Evolutionary conservation across 2,888 invertebrate species (phyloP), one percentile per base, ranked within the genome.

Genomic region (Morinoia aosen): DNA sequence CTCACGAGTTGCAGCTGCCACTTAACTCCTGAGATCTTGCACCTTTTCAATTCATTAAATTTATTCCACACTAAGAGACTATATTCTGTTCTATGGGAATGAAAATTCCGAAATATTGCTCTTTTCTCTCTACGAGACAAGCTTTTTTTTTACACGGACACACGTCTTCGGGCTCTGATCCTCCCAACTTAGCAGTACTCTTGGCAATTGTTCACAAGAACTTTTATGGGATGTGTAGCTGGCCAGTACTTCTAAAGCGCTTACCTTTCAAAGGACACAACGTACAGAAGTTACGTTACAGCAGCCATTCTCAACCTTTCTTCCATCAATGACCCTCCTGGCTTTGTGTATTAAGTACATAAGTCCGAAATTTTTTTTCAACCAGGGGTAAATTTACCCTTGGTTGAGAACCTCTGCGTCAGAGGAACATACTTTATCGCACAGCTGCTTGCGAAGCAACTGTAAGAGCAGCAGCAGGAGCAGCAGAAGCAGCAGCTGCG

Each of bases 401-500:
- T 48, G 48, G 48, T 48, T 4, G 48, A 48, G 48, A 48, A 48
- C 48, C 5, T 48, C 48, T 48, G 48, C 48, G 48, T 48, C 5
- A 48, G 48, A 48, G 48, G 48, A 48, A 48, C 48, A 48, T 76
- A 76, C 76, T 76, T 76, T 76, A 76, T 33, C 76, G 0, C 76
- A 33, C 76, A 76, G 76, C 33, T 76, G 76, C 76, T 76, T 76
- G 33, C 76, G 33, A 76, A 76, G 76, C 76, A 76, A 76, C 76
- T 14, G 76, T 33, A 76, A 76, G 76, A 76, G 76, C 76, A 33
- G 8, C 90, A 40, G 90, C 90, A 57, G 93, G n/a, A 8, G 57
- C 90, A 14, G 40, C 33, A 39, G 90, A 19, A 39, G 90, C 56
- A 93, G 93, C 93, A 40, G 93, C 93, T 48, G 93, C 93, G 93